Evolutionary conservation across 2,113 vertebrate species (phyloP).

Genomic region (Struthidea cinerea): DNA sequence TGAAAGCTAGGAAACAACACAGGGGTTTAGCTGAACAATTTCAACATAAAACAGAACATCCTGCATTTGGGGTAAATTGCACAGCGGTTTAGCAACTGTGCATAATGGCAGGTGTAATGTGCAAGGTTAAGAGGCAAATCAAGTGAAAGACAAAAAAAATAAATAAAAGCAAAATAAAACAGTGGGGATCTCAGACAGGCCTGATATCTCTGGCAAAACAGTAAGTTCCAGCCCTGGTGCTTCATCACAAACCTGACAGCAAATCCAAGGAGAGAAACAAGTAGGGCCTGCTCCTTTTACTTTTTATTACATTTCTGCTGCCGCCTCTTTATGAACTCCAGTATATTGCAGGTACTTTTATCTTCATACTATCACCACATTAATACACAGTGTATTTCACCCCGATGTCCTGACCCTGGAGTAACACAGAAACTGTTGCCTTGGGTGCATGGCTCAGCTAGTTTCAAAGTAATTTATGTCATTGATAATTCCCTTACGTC

Average conservation of each 20-base stretch:
- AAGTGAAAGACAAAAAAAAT: neutral
- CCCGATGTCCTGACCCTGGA: neutral
- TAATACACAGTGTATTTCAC: neutral
- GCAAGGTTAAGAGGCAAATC: neutral
- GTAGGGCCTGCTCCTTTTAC: neutral
- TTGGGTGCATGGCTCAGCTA: neutral
- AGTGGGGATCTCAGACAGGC: neutral
- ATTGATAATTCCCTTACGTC: neutral
- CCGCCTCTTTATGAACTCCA: neutral
- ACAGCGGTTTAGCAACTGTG: neutral
- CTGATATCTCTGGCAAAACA: neutral
- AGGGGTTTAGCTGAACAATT: neutral
- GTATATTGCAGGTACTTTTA: neutral
- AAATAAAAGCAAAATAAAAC: neutral
- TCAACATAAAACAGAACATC: neutral
- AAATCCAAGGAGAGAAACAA: constrained; percentile 18
- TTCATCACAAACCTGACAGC: neutral
- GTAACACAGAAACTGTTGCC: neutral
- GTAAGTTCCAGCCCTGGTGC: neutral
- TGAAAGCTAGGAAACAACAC: neutral
- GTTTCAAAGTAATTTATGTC: neutral
- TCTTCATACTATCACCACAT: neutral
- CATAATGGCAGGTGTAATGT: neutral
- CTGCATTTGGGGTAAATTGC: neutral
- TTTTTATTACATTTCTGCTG: neutral